These are phyloP conservation scores for Hippocampus barbouri DNA, from an alignment of 2,113 vertebrate species.

Conservation along the genomic window DNA sequence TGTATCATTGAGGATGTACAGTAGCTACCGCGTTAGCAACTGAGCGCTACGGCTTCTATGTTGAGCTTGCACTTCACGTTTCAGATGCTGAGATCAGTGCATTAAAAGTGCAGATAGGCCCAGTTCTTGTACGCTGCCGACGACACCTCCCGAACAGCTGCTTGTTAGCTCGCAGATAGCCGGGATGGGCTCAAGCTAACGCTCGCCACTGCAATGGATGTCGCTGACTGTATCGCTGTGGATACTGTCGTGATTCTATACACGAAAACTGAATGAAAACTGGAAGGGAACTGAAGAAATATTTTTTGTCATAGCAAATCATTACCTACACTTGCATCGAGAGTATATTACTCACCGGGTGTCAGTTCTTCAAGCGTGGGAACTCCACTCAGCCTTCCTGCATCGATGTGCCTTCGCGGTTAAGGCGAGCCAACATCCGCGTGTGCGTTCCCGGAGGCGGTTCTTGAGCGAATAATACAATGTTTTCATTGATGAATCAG, in stretches of 20 bases:
- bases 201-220: not conserved
- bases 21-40: not conserved
- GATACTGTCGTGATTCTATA: not conserved
- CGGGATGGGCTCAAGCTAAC: not conserved
- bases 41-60: too few relatives aligned
- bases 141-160: not conserved
- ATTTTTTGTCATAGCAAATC: too few relatives aligned
- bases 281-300: not conserved
- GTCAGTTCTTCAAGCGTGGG: not conserved
- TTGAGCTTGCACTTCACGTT: not conserved
- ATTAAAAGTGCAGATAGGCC: not conserved
- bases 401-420: not conserved
- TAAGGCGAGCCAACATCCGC: not conserved
- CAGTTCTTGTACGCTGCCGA: not conserved
- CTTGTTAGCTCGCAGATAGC: not conserved
- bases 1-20: not conserved
- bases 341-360: not conserved
- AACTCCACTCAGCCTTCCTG: not conserved
- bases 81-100: not conserved
- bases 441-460: not conserved
- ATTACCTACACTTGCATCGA: not conserved
- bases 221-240: not conserved
- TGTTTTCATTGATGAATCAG: not conserved
- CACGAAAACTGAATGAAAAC: too few relatives aligned
- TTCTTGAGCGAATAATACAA: not conserved